Evolutionary conservation across 2,888 invertebrate species (phyloP).

Genomic region (Drosophila neotestacea): DNA sequence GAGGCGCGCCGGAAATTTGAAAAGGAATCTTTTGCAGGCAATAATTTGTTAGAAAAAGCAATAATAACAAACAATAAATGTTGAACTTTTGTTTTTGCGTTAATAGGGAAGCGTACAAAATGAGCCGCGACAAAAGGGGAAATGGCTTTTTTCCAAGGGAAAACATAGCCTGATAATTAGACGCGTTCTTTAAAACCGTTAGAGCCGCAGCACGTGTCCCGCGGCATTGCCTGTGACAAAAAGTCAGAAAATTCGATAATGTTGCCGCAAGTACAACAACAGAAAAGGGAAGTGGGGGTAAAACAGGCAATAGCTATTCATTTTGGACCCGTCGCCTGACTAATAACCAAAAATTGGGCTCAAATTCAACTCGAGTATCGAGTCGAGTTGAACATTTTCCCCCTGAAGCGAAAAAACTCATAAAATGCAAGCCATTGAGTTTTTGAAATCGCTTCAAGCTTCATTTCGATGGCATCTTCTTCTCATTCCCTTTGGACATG

Average conservation of each 20-base stretch:
- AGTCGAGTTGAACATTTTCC: slow-evolving; percentile 18
- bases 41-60: slow-evolving; percentile 66
- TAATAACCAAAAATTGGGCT: slow-evolving; percentile 75
- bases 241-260: slow-evolving; percentile 66
- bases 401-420: slow-evolving; percentile 63
- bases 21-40: slow-evolving; percentile 65
- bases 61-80: slow-evolving; percentile 75
- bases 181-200: slow-evolving; percentile 58
- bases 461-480: slow-evolving; percentile 60
- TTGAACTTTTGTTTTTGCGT: slow-evolving; percentile 64
- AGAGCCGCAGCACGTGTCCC: slow-evolving; percentile 38
- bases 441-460: slow-evolving; percentile 80
- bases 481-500: background rate
- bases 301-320: background rate
- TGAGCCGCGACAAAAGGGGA: slow-evolving; percentile 39
- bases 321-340: slow-evolving; percentile 38
- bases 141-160: slow-evolving; percentile 55
- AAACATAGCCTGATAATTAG: slow-evolving; percentile 64
- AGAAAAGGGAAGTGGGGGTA: slow-evolving; percentile 4
- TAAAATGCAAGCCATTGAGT: slow-evolving; percentile 83
- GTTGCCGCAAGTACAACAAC: slow-evolving; percentile 61
- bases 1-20: slow-evolving; percentile 52
- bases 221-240: slow-evolving; percentile 37
- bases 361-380: slow-evolving; percentile 26
- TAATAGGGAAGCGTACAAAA: slow-evolving; percentile 44